Evolutionary conservation across 2,113 vertebrate species (phyloP).

Genomic region (Dinomys branickii): DNA sequence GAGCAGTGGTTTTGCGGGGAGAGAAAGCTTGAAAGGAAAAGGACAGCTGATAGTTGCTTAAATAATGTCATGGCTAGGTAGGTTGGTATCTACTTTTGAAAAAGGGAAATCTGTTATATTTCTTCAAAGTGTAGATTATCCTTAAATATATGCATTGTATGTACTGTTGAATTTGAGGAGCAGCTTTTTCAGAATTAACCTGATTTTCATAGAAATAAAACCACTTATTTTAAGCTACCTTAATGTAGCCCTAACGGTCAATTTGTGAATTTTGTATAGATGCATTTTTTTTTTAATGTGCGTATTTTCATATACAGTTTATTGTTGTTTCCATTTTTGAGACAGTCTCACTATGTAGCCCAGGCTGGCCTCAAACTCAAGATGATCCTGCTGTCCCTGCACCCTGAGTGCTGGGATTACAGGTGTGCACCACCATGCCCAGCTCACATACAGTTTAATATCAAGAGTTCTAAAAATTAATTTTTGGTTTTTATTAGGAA

Average conservation of each 20-base stretch:
- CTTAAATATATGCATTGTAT: not conserved
- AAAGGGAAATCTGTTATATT: not conserved
- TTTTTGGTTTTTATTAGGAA: constrained; percentile 34
- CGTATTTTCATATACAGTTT: constrained; percentile 45
- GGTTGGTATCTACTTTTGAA: not conserved
- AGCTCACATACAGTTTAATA: constrained; percentile 23
- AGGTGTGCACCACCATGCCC: not conserved
- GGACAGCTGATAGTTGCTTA: not conserved
- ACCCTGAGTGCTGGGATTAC: not conserved
- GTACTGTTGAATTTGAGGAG: not conserved
- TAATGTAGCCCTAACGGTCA: not conserved
- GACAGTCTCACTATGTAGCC: not conserved
- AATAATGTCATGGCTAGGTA: not conserved
- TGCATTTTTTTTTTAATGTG: not conserved
- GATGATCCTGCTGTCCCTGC: not conserved
- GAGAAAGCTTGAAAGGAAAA: not conserved
- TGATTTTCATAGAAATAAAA: not conserved
- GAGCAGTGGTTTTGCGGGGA: not conserved
- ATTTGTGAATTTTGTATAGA: not conserved
- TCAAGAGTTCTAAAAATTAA: constrained; percentile 41
- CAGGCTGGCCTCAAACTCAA: not conserved
- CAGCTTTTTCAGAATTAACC: constrained; percentile 28
- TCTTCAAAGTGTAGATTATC: not conserved
- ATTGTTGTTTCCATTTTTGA: not conserved
- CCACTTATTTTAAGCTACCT: constrained; percentile 18